Evolutionary conservation across 2,113 vertebrate genomes (phyloP), one percentile per base, ranked within the genome.

Genomic region (Gymnarchus niloticus): DNA sequence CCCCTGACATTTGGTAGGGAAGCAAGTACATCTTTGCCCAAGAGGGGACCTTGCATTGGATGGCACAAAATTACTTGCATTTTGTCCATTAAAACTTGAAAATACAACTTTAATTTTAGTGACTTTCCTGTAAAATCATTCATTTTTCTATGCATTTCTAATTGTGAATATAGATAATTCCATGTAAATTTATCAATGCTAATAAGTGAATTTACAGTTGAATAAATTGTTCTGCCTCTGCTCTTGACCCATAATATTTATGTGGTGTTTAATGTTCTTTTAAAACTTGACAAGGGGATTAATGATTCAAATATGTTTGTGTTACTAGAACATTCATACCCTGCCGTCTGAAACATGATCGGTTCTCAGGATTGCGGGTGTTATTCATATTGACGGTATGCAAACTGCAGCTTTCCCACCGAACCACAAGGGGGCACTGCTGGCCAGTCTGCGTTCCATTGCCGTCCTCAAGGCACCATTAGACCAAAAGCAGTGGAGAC

Each of bases 81-180:
- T 41, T 17, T 73, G 33, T 73, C 65, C 65, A 2, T 73, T 19
- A 28, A 19, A 33, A 3, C 41, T 6, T 73, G 41, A 73, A n/a
- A n/a, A n/a, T n/a, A n/a, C n/a, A n/a, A n/a, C n/a, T n/a, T 73
- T 73, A 37, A 73, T 73, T 73, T 73, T 73, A 73, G 4, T 37
- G 14, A 41, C 28, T 73, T 28, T 73, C 14, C 33, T 41, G 12
- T 69, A 5, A 73, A 73, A 37, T 73, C 84, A 84, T 69, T 83
- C 84, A 86, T 77, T 81, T 78, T 33, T 86, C 80, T 69, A 73
- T 56, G 69, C 41, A 88, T 87, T 69, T 90, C 91, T 89, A 89
- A 90, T 90, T 91, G 91, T 92, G 81, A 91, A 91, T 92, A 92
- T 89, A 87, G 91, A 89, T 81, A 87, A 81, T 77, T 88, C 56